Evolutionary conservation across 2,113 vertebrate species (phyloP).

Genomic region (Phainopepla nitens): DNA sequence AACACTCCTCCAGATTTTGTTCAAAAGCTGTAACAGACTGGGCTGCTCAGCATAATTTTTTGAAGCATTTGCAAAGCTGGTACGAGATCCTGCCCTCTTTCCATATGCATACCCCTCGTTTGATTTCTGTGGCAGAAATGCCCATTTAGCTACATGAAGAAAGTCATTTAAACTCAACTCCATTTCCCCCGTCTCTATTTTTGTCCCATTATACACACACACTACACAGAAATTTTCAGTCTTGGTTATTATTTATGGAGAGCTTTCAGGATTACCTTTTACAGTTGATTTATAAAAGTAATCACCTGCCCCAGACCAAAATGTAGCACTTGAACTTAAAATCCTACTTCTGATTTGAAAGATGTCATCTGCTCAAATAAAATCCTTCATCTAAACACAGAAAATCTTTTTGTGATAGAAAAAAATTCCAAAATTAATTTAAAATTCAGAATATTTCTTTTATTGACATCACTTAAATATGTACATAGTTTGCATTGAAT

Average conservation of each 20-base stretch:
- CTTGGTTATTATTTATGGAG: conserved; percentile 55
- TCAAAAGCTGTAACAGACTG: conserved; percentile 53
- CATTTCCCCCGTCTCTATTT: conserved; percentile 44
- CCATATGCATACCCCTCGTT: conserved; percentile 39
- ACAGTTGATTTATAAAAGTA: conserved; percentile 59
- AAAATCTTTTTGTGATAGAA: neutral
- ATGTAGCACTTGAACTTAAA: conserved; percentile 36
- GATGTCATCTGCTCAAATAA: conserved; percentile 44
- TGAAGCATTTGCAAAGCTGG: conserved; percentile 49
- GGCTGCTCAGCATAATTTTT: conserved; percentile 57
- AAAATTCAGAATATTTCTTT: neutral
- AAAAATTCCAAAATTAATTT: neutral
- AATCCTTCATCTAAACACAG: neutral
- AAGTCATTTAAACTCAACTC: conserved; percentile 46
- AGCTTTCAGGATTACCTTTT: conserved; percentile 57
- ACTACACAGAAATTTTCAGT: conserved; percentile 33
- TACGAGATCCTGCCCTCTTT: conserved; percentile 46
- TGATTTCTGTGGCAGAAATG: conserved; percentile 31
- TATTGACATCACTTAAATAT: neutral
- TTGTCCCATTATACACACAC: conserved; percentile 37
- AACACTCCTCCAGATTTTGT: conserved; percentile 60
- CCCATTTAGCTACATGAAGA: conserved; percentile 37
- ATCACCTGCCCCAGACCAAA: conserved; percentile 47
- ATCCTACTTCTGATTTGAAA: conserved; percentile 39
- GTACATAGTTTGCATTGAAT: neutral